These are phyloP conservation scores for Procapra przewalskii DNA, from an alignment of 2,113 vertebrate species.

Conservation along the genomic window DNA sequence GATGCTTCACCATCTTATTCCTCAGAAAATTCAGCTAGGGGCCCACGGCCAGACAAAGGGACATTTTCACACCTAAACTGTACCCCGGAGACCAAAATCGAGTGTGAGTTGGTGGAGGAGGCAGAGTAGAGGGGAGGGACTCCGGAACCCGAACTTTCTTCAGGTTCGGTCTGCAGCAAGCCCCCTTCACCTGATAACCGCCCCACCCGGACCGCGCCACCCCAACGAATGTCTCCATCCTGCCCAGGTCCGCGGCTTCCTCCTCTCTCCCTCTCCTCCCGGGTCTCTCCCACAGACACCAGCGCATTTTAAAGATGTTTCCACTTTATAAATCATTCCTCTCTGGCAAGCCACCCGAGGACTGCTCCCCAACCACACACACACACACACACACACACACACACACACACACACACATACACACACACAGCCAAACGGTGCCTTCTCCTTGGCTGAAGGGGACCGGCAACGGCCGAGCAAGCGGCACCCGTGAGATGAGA, in stretches of 20 bases:
- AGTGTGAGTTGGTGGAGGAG: not conserved
- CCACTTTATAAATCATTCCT: constrained; percentile 86
- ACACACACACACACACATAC: constrained; percentile 21
- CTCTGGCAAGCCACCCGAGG: constrained; percentile 80
- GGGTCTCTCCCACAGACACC: constrained; percentile 76
- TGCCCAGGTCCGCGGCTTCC: not conserved
- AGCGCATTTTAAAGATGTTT: constrained; percentile 87
- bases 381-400: constrained; percentile 25
- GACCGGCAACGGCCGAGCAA: not conserved
- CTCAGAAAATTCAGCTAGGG: not conserved
- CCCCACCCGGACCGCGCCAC: not conserved
- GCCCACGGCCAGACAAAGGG: not conserved
- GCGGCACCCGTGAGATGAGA: not conserved
- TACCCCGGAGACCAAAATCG: not conserved
- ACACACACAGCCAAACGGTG: not conserved
- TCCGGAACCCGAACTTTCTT: not conserved
- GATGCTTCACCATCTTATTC: not conserved
- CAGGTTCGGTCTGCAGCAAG: not conserved
- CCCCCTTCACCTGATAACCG: not conserved
- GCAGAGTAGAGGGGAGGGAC: no score
- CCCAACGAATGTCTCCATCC: not conserved
- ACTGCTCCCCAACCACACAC: constrained; percentile 51
- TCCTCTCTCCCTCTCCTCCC: constrained; percentile 32
- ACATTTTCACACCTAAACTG: not conserved
- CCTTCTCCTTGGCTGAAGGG: not conserved